Base-by-base conservation (phyloP, 2,797 vertebrate species). In the Anas flavirostris region DNA sequence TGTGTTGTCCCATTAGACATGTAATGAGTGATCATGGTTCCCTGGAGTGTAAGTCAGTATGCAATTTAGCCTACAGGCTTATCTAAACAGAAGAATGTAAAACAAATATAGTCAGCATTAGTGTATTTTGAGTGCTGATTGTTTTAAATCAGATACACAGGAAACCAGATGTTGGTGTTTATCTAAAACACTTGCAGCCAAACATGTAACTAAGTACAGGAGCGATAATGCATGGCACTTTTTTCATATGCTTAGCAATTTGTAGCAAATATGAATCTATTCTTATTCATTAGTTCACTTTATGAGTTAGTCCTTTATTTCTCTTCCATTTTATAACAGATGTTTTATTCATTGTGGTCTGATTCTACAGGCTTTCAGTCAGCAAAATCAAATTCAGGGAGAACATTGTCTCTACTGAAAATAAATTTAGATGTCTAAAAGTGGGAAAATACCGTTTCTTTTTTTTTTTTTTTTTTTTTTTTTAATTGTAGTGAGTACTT, bases 121-220 rank as follows among this genome's bases (percentile, higher is more conserved):
- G 82, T 88, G 85, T 35, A 52, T 83, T 94, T 85, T 41, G 72
- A 89, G 81, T 92, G 86, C 72, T 93, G 95, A 89, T 87, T 85
- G 81, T 82, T 94, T 91, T 86, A 62, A 89, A 94, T 87, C 76
- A 55, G 88, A 74, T 92, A 77, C 72, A 70, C 60, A 86, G 84
- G 80, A 94, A 93, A 70, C 63, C 83, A 95, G 86, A 90, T 94
- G 86, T 67, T 88, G 72, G 56, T 67, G 28, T 91, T 91, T 94
- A 91, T 91, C 94, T 95, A 28, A 87, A 93, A 86, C 87, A 74
- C 66, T 91, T 84, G 75, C 48, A 68, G 62, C 53, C 0, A 2
- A 92, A 35, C 26, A 18, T 64, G 35, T 86, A 62, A 50, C 53
- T 35, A 74, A 82, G 56, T 77, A 29, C 44, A 67, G 31, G 39